Base-by-base conservation (phyloP, 2,888 invertebrate species). In the Neoascia interrupta region DNA sequence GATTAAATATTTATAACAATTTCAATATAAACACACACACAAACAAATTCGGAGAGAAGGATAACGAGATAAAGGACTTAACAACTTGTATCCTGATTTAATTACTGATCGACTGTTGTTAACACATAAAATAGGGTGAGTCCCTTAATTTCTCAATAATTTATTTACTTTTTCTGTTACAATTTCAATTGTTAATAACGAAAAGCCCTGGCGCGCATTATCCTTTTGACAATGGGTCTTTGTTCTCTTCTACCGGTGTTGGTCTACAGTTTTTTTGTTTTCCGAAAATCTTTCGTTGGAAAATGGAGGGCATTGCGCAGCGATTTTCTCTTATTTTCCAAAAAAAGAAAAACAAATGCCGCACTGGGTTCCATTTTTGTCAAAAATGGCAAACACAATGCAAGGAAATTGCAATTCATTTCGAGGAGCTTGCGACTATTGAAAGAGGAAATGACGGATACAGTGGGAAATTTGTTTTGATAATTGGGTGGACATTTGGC, bases 91-190 rank as follows among this genome's bases (percentile, higher is more conserved):
- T 72, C 43, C 58, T 26, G 39, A 60, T 54, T 61, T 28, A 45
- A 47, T 54, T 11, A n/a, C 54, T 51, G 51, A n/a, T n/a, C 56
- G 16, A 36, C 69, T 56, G 34, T 58, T 51, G 39, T 18, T 28
- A 41, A 49, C 54, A n/a, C n/a, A 70, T 70, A 63, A 69, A 69
- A 64, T 19, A 72, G 21, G 70, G 75, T 75, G 63, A 75, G 75
- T 75, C 39, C 19, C 21, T 23, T 13, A 56, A 1, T 4, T 4
- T 10, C 23, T n/a, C 6, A n/a, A n/a, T n/a, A n/a, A 23, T n/a
- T 47, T n/a, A 56, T 39, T 19, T 28, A 10, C 26, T 11, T 54
- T 26, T 39, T 18, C 6, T 60, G 3, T 21, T 3, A 11, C 6
- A 19, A 36, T 18, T 11, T 4, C 10, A 37, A 49, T n/a, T 49